Evolutionary conservation across 2,797 vertebrate genomes (phyloP), one percentile per base, ranked within the genome.

Genomic region (Pipistrellus pygmaeus): DNA sequence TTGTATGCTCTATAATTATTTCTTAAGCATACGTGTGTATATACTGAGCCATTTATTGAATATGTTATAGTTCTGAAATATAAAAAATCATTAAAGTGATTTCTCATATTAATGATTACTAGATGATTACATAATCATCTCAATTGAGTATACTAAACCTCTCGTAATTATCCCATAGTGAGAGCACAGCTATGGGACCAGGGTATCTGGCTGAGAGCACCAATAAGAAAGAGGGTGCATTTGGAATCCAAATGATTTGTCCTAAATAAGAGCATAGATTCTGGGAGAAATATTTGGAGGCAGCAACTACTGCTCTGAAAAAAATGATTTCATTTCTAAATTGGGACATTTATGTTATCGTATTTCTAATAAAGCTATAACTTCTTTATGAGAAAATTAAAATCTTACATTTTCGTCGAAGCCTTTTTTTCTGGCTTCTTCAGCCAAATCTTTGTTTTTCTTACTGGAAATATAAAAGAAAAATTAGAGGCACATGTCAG

Each of bases 331-430:
- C 51, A 82, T 0, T 88, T 93, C 32, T 95, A 86, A 77, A 73
- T 53, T 10, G 48, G 75, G 93, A 68, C 48, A 27, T 88, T 82
- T 88, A 66, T 41, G 5, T 94, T 80, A 82, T 35, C 35, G 18
- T 78, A 72, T 57, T 66, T 91, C 77, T 90, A 94, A 55, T 82
- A 89, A 60, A 81, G 48, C 27, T 87, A 87, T 53, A 25, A 85
- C 60, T 91, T 71, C 12, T 85, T 96, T 95, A 93, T 32, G 66
- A 95, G 82, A 97, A 85, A 94, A 71, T 78, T 87, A 55, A 94
- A 94, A 69, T 82, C 97, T 97, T 97, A 97, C 97, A 10, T 44
- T 92, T 92, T 97, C 80, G 3, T 92, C 94, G 90, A 96, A 97
- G 90, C 85, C 93, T 96, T 96, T 71, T 97, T 76, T 97, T 96